Conservation (phyloP, 2,888 invertebrate species). For the Eledone cirrhosa region DNA sequence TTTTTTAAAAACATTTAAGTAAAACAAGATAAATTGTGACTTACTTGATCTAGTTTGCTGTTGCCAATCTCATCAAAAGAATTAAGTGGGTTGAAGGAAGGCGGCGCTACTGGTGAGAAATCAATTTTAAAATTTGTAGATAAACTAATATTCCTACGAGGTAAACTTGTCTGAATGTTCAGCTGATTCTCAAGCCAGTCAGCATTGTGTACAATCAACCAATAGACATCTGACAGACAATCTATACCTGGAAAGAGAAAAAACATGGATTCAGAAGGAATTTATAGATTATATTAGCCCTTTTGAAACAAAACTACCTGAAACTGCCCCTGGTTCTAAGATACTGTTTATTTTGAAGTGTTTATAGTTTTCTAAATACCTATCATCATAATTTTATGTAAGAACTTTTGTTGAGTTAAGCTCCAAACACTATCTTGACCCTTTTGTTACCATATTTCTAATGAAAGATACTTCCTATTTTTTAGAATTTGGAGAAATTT, state of each 20-base stretch:
- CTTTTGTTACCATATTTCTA: too few species aligned
- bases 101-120: neutral
- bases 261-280: neutral
- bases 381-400: too few species aligned
- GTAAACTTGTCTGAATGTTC: constrained; percentile 50
- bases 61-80: constrained; percentile 54
- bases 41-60: constrained; percentile 56
- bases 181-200: constrained; percentile 59
- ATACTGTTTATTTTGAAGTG: too few species aligned
- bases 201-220: constrained; percentile 55
- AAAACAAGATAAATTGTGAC: constrained; percentile 28
- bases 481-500: too few species aligned
- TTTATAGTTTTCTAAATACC: too few species aligned
- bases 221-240: constrained; percentile 46
- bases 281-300: too few species aligned
- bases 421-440: too few species aligned
- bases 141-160: constrained; percentile 30
- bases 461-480: too few species aligned
- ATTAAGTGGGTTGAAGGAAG: constrained; percentile 49
- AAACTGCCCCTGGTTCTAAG: too few species aligned
- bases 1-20: too few species aligned
- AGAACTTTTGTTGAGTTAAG: too few species aligned
- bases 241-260: constrained; percentile 40
- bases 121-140: neutral
- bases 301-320: too few species aligned